Conservation (phyloP, 2,113 vertebrate genomes). For the Phocoena sinus region DNA sequence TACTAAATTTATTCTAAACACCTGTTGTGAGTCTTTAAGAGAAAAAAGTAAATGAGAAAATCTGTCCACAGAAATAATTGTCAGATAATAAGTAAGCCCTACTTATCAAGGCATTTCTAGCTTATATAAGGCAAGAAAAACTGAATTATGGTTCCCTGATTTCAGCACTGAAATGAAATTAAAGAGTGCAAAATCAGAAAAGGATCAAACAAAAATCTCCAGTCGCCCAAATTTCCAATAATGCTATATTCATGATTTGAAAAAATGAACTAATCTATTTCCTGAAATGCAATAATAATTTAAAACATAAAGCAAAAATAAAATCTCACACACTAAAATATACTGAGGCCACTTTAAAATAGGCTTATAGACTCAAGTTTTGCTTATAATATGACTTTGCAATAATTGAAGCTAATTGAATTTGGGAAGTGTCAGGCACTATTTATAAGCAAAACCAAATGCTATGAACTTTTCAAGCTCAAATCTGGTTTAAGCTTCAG, state of each 20-base stretch:
- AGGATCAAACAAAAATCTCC: background rate
- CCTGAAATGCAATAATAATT: background rate
- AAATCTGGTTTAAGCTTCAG: conserved; percentile 54
- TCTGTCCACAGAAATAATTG: background rate
- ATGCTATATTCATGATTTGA: background rate
- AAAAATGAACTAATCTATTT: conserved; percentile 40
- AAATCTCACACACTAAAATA: conserved; percentile 14
- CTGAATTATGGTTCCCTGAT: background rate
- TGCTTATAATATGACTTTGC: conserved; percentile 54
- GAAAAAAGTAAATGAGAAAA: background rate
- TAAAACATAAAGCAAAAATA: conserved; percentile 48
- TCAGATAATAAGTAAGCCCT: background rate
- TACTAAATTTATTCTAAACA: conserved; percentile 5
- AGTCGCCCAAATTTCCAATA: background rate
- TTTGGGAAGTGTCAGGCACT: conserved; percentile 62
- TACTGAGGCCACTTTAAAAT: conserved; percentile 41
- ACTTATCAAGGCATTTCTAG: background rate
- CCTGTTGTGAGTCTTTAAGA: background rate
- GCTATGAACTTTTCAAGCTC: conserved; percentile 1
- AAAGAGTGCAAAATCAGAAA: background rate
- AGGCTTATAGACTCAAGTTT: conserved; percentile 30
- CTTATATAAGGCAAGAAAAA: background rate
- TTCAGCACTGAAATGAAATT: conserved; percentile 4
- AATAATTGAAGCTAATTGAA: conserved; percentile 71
- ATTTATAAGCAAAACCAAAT: conserved; percentile 55